A percentile compares a stretch with the other conserved stretches of the same genome.
phyloP scores from a whole-genome alignment of 2,113 vertebrate species.

The Scopus umbretta region DNA sequence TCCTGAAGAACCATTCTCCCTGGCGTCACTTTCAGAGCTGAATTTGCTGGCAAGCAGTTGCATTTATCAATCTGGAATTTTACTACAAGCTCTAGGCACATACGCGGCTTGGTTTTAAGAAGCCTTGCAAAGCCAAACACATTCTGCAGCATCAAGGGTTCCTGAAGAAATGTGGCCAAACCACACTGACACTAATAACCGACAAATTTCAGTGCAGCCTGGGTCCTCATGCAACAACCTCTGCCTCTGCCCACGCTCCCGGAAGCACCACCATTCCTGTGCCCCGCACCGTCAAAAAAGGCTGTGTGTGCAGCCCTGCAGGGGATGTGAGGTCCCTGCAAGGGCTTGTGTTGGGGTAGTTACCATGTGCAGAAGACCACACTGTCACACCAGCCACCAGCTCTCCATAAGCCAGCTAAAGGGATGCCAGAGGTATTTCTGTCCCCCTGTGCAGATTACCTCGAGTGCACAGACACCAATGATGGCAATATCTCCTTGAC shows the following conservation, averaged over 20 bases:
- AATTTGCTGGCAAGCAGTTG: background rate
- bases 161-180: background rate
- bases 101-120: background rate
- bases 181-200: background rate
- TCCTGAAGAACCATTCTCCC: background rate
- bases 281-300: background rate
- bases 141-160: background rate
- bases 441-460: background rate
- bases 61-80: background rate
- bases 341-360: background rate
- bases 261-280: background rate
- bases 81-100: background rate
- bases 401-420: background rate
- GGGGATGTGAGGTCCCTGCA: background rate
- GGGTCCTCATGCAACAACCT: background rate
- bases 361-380: background rate
- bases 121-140: background rate
- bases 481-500: background rate
- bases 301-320: background rate
- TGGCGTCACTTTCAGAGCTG: background rate
- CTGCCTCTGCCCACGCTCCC: background rate
- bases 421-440: background rate
- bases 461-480: fast-evolving
- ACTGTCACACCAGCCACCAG: background rate
- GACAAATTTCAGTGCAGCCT: background rate